These are phyloP conservation scores for Xenops minutus DNA, from an alignment of 2,797 vertebrate species.

Conservation along the genomic window DNA sequence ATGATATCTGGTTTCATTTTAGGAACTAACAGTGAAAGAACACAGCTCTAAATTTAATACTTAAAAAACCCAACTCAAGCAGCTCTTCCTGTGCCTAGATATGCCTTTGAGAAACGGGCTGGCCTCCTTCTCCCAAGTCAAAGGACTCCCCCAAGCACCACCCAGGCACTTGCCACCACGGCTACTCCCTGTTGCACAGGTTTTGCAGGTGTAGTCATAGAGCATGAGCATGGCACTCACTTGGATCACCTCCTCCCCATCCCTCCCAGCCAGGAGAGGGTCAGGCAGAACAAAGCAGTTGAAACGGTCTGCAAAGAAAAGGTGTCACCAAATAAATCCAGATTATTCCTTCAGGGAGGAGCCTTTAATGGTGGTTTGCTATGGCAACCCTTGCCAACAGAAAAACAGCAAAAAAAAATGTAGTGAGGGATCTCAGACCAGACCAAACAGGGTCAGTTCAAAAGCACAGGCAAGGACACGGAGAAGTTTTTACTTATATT, in stretches of 20 bases:
- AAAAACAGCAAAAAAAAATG: background rate
- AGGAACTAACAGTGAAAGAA: background rate
- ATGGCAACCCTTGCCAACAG: background rate
- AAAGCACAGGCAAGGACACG: background rate
- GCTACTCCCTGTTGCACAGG: background rate
- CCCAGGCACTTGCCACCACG: accelerated
- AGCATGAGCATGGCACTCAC: background rate
- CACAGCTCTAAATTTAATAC: background rate
- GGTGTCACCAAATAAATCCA: background rate
- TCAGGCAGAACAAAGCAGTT: background rate
- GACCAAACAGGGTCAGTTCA: conserved; percentile 3
- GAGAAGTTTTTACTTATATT: background rate
- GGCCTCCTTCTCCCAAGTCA: background rate
- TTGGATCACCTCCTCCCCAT: background rate
- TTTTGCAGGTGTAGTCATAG: background rate
- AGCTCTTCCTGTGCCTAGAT: background rate
- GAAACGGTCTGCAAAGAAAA: background rate
- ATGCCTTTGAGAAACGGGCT: accelerated
- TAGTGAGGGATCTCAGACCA: background rate
- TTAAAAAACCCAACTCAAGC: background rate
- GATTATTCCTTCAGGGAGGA: background rate
- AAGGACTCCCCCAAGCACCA: background rate
- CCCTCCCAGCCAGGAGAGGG: background rate
- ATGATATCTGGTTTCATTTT: background rate
- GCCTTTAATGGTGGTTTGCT: background rate